phyloP scores from a whole-genome alignment of 2,797 vertebrate genomes.

The Saguinus oedipus region DNA sequence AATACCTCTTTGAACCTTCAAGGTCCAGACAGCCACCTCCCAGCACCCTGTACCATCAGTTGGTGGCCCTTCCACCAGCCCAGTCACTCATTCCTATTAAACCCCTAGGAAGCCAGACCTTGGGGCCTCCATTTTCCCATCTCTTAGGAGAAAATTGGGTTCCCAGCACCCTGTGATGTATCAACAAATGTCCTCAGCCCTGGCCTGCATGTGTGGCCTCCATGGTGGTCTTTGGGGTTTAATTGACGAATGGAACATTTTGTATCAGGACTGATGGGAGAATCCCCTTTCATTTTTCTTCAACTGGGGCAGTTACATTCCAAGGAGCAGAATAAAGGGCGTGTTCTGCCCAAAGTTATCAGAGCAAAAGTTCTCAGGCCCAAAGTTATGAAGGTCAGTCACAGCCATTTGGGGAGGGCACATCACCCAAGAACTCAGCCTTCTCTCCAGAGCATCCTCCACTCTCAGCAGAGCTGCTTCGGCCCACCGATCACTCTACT shows the following conservation, averaged over 20 bases:
- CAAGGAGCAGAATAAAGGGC: too few relatives aligned
- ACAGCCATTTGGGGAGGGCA: neutral
- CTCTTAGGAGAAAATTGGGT: neutral
- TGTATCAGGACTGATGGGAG: neutral
- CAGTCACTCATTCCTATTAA: rapidly evolving
- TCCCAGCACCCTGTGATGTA: neutral
- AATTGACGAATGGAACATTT: neutral
- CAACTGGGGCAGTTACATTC: neutral
- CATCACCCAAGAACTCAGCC: rapidly evolving
- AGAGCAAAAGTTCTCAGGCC: too few relatives aligned
- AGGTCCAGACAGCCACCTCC: neutral
- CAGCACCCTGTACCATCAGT: neutral
- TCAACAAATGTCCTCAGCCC: neutral
- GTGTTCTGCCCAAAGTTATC: neutral
- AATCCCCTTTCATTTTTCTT: neutral
- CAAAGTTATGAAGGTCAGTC: neutral
- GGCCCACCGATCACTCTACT: neutral
- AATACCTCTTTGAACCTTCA: neutral
- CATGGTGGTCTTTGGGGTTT: neutral
- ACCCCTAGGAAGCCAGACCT: too few relatives aligned
- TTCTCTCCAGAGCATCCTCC: neutral
- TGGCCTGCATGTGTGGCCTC: neutral
- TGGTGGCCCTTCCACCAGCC: rapidly evolving
- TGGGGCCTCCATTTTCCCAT: neutral
- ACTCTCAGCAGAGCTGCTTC: neutral